These are phyloP conservation scores for Allolobophora icterica DNA, from an alignment of 2,888 invertebrate species.

Conservation along the genomic window DNA sequence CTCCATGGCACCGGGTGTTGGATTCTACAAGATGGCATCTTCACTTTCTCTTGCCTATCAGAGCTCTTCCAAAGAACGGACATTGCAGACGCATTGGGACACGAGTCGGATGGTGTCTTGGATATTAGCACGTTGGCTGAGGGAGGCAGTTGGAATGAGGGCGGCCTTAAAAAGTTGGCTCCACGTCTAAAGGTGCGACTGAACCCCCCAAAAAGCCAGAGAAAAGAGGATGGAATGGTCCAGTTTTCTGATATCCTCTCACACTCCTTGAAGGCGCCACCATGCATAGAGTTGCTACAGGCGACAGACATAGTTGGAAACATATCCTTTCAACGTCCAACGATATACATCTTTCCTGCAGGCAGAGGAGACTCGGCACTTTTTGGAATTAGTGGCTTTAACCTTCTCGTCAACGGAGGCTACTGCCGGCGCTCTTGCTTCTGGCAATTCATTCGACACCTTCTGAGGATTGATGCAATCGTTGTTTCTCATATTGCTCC, in stretches of 20 bases:
- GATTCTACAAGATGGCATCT: slow-evolving; percentile 36
- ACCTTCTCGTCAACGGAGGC: slow-evolving; percentile 39
- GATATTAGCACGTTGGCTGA: slow-evolving; percentile 29
- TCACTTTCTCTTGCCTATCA: not conserved
- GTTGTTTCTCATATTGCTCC: slow-evolving; percentile 32
- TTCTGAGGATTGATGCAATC: slow-evolving; percentile 31
- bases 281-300: slow-evolving; percentile 27
- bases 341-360: slow-evolving; percentile 38
- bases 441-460: slow-evolving; percentile 34
- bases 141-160: slow-evolving; percentile 32
- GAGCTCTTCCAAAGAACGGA: slow-evolving; percentile 29
- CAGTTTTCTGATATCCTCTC: slow-evolving; percentile 38
- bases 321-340: slow-evolving; percentile 38
- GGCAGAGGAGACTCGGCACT: slow-evolving; percentile 34
- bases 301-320: slow-evolving; percentile 30
- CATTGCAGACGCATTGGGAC: not conserved
- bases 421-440: slow-evolving; percentile 34
- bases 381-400: slow-evolving; percentile 39
- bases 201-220: slow-evolving; percentile 32
- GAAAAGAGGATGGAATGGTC: slow-evolving; percentile 36
- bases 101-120: not conserved
- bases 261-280: slow-evolving; percentile 27
- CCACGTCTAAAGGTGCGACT: slow-evolving; percentile 27
- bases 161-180: not conserved
- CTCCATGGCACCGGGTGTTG: slow-evolving; percentile 37